phyloP scores from a whole-genome alignment of 2,113 vertebrate genomes.

The Oxyruncus cristatus region DNA sequence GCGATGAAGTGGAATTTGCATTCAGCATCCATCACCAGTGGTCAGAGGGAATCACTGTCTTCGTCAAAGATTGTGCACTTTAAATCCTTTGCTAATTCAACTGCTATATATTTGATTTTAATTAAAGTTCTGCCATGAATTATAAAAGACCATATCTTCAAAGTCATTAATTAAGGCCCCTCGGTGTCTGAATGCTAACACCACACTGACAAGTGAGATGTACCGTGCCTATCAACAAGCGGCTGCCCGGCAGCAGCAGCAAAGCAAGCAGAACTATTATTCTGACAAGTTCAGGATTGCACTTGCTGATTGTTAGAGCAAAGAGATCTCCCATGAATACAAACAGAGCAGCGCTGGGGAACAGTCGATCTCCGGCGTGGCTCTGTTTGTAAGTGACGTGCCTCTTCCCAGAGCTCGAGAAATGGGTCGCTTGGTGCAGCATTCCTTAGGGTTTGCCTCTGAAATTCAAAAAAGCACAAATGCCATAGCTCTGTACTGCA shows the following conservation, averaged over 20 bases:
- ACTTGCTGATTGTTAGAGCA: neutral
- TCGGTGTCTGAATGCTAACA: constrained; percentile 10
- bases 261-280: constrained; percentile 40
- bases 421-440: neutral
- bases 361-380: neutral
- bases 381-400: neutral
- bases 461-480: neutral
- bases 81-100: constrained; percentile 63
- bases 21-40: neutral
- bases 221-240: neutral
- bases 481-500: neutral
- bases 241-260: neutral
- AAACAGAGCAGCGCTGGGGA: neutral
- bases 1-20: constrained; percentile 40
- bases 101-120: constrained; percentile 57
- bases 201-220: constrained; percentile 36
- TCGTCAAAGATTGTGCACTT: constrained; percentile 28
- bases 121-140: constrained; percentile 69
- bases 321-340: neutral
- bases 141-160: constrained; percentile 65
- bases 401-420: neutral
- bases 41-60: constrained; percentile 55
- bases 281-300: neutral
- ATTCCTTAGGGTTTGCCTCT: neutral
- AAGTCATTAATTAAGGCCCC: constrained; percentile 65